These are phyloP conservation scores for Chironomus riparius DNA, from an alignment of 2,888 invertebrate species.

Conservation along the genomic window DNA sequence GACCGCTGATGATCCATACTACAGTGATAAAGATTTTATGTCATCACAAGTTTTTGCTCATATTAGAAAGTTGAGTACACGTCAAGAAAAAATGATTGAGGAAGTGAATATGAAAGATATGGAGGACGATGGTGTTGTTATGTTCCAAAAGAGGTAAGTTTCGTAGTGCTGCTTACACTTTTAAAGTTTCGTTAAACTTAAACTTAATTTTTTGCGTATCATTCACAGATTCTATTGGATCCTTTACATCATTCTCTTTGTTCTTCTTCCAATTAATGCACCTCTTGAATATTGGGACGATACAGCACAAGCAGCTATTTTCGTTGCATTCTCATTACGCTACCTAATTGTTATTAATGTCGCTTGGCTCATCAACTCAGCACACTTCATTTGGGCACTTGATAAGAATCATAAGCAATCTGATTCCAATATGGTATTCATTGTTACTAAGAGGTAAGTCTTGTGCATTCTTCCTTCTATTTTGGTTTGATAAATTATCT, in stretches of 20 bases:
- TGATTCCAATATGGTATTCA: conserved; percentile 66
- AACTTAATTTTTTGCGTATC: no score
- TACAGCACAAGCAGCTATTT: conserved; percentile 49
- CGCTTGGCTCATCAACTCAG: conserved; percentile 65
- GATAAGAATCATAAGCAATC: conserved; percentile 59
- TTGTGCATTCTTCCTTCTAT: no score
- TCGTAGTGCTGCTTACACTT: no score
- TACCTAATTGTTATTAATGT: conserved; percentile 55
- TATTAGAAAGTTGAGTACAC: conserved; percentile 53
- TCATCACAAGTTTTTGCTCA: conserved; percentile 72
- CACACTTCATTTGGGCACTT: conserved; percentile 62
- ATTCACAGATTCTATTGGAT: conserved; percentile 56
- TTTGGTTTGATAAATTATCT: no score
- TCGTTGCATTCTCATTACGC: conserved; percentile 61
- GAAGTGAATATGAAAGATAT: conserved; percentile 73
- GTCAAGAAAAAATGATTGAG: conserved; percentile 54
- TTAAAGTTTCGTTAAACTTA: no score
- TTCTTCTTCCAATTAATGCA: conserved; percentile 63
- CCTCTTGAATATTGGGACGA: conserved; percentile 75
- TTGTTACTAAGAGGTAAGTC: conserved; percentile 51
- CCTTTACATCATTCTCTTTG: conserved; percentile 53
- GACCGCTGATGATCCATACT: conserved; percentile 71
- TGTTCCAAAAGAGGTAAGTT: conserved; percentile 79
- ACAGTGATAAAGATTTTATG: conserved; percentile 68
- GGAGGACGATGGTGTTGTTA: conserved; percentile 63